These are phyloP conservation scores for Meghimatium bilineatum DNA, from an alignment of 2,888 invertebrate species.

Conservation along the genomic window DNA sequence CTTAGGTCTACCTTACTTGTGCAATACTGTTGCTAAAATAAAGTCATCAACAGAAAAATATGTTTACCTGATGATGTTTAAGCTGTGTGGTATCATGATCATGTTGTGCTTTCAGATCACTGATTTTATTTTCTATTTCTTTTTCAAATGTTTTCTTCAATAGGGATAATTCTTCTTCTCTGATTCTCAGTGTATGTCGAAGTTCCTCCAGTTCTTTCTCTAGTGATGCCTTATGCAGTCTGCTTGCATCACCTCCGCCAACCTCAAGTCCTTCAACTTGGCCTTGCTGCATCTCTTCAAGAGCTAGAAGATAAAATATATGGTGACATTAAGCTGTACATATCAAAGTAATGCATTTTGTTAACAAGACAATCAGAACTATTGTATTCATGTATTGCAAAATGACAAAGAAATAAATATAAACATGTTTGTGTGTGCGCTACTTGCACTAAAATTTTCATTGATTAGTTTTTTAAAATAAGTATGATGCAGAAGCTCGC, in stretches of 20 bases:
- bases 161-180: conserved; percentile 22
- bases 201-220: conserved; percentile 28
- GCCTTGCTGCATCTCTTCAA: conserved; percentile 43
- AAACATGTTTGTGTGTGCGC: too few relatives aligned
- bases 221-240: not conserved
- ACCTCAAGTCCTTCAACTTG: conserved; percentile 7
- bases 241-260: conserved; percentile 23
- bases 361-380: too few relatives aligned
- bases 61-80: conserved; percentile 52
- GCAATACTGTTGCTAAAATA: too few relatives aligned
- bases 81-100: conserved; percentile 63
- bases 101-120: conserved; percentile 61
- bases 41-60: not conserved
- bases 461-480: too few relatives aligned
- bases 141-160: conserved; percentile 41
- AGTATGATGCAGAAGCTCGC: too few relatives aligned
- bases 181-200: conserved; percentile 9
- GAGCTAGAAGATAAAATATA: conserved; percentile 19
- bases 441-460: too few relatives aligned
- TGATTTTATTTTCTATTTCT: conserved; percentile 61
- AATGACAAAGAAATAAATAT: too few relatives aligned
- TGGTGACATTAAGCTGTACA: not conserved
- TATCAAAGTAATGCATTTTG: not conserved
- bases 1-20: too few relatives aligned
- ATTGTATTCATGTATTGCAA: too few relatives aligned